A percentile compares a stretch with the other conserved stretches of the same genome.
These are phyloP conservation scores for Cassiopea xamachana DNA, from an alignment of 30 jellyfish, hydroid and myxozoan species.

Conservation along the genomic window DNA sequence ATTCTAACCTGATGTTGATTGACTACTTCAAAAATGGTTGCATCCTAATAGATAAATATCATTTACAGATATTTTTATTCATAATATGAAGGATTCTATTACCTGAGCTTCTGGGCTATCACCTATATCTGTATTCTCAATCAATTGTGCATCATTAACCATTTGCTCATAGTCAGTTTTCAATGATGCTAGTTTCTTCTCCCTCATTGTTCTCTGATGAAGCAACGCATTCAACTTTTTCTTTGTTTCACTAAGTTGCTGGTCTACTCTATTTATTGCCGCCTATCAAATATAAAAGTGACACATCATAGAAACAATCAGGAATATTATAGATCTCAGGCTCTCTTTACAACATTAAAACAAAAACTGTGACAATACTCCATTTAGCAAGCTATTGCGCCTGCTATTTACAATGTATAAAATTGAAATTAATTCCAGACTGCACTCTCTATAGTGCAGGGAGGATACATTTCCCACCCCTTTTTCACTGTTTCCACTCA, in stretches of 20 bases:
- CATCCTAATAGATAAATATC: neutral
- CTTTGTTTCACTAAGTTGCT: slow-evolving; percentile 95
- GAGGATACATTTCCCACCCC: too few relatives aligned
- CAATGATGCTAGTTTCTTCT: slow-evolving; percentile 87
- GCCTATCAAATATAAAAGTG: slow-evolving; percentile 59
- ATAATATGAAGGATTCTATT: neutral
- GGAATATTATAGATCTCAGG: too few relatives aligned
- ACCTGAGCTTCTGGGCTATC: slow-evolving; percentile 96
- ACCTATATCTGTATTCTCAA: slow-evolving; percentile 74
- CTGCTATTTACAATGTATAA: too few relatives aligned
- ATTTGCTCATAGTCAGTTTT: slow-evolving; percentile 91
- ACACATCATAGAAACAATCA: neutral
- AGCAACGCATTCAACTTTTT: slow-evolving; percentile 85
- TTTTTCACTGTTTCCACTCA: too few relatives aligned
- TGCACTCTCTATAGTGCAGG: too few relatives aligned
- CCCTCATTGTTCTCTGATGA: slow-evolving; percentile 84
- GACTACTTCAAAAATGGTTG: too few relatives aligned
- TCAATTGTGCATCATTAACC: slow-evolving; percentile 83
- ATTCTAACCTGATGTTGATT: too few relatives aligned
- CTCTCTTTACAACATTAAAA: too few relatives aligned
- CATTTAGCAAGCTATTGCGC: too few relatives aligned
- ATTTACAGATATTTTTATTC: neutral
- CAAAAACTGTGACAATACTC: too few relatives aligned
- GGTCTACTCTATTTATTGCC: slow-evolving; percentile 91
- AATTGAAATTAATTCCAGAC: too few relatives aligned